Conservation (phyloP, 2,113 vertebrate genomes). For the Hoplias malabaricus region DNA sequence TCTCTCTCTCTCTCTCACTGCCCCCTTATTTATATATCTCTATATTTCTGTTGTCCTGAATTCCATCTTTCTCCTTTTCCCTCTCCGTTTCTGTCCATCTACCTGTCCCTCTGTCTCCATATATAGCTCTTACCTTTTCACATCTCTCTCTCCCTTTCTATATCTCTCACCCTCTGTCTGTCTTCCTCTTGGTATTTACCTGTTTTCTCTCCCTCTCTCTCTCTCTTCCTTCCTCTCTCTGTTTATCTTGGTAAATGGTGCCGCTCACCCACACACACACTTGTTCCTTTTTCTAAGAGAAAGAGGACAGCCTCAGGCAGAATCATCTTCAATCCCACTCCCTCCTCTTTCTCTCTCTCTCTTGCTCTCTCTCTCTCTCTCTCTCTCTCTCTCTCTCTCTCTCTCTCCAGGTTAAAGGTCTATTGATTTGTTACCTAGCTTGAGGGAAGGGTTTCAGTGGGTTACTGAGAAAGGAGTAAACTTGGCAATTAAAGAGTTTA, state of each 20-base stretch:
- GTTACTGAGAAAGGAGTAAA: slow-evolving; percentile 16
- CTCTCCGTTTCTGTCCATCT: not conserved
- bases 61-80: not conserved
- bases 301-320: slow-evolving; percentile 27
- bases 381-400: slow-evolving; percentile 6
- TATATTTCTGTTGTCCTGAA: too few species aligned
- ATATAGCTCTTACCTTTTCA: not conserved
- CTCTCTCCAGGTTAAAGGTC: slow-evolving; percentile 5
- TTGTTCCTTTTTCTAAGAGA: not conserved
- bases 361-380: not conserved
- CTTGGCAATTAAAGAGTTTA: not conserved
- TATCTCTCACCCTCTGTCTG: not conserved
- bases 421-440: slow-evolving; percentile 14
- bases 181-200: too few species aligned
- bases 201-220: not conserved
- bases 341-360: slow-evolving; percentile 2
- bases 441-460: not conserved
- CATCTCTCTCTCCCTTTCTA: not conserved
- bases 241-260: slow-evolving; percentile 15
- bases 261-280: slow-evolving; percentile 26
- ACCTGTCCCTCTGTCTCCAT: not conserved
- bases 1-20: not conserved
- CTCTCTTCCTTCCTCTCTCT: not conserved
- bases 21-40: not conserved
- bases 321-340: slow-evolving; percentile 12